Base-by-base conservation (phyloP, 2,113 vertebrate genomes). In the Beaufortia kweichowensis region DNA sequence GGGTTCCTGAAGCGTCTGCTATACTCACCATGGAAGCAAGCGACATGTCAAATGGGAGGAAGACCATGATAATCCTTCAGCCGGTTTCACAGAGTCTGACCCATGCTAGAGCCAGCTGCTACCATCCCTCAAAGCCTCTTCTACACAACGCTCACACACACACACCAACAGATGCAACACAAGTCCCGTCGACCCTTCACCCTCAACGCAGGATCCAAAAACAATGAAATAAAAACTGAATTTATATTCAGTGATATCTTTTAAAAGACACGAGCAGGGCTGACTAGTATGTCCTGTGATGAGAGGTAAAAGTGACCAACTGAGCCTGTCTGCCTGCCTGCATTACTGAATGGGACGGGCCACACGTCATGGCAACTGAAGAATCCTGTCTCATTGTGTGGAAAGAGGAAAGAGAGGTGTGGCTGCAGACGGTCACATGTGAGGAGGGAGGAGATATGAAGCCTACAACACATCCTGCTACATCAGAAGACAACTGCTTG, bases 41-140 rank as follows among this genome's bases (percentile, higher is more conserved):
- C 70, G 90, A 87, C 90, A 91, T 91, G 85, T 91, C 90, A 86
- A 90, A 90, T 61, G 81, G 78, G 81, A 84, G 81, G 86, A 91
- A 92, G 85, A 93, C 90, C 92, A 93, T 93, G 76, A 86, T 92
- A 88, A 86, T 90, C 86, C 84, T 85, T 81, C 82, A 83, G 29
- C 33, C 31, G 79, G 79, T 76, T 64, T 88, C 84, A 87, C 74
- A 75, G 84, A 83, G 67, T 21, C 75, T 78, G 85, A 84, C 79
- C 79, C 89, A 86, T 85, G 74, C 77, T 70, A 74, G 79, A 85
- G 81, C 75, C 88, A 88, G 88, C 85, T 85, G 83, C 80, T 75
- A 70, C 74, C 3, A 78, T 79, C 79, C 59, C 74, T 82, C 81
- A 83, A 67, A 62, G 12, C 67, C 82, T 67, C 69, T 80, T 76